Evolutionary conservation across 1,140 invertebrate species (phyloP), one percentile per base, ranked within the genome.

Genomic region (Cotesia glomerata): DNA sequence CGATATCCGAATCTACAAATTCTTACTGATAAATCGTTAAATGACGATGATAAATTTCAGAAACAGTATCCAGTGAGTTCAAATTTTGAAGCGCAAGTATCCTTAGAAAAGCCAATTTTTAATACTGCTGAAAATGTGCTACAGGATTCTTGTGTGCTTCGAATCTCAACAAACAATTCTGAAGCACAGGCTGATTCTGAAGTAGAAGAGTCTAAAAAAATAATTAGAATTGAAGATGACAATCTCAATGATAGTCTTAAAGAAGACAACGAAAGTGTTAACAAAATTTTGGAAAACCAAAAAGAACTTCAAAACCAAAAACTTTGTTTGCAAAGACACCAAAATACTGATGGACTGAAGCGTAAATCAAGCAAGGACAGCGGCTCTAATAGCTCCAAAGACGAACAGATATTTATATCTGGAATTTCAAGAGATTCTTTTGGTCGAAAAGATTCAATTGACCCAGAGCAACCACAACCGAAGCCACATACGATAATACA

Each of bases 361-460:
- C 72, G 80, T 5, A 83, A 83, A 36, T 82, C 80, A 1, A 84
- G 83, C 59, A 83, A 82, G 14, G 83, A 84, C 54, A 82, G 82
- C 18, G 82, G 81, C 32, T 82, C 80, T 3, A 81, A 81, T 36
- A 83, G 80, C 18, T 83, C 81, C 1, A 84, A 80, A 39, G 83
- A 84, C n/a, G 82, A 83, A 51, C 77, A 77, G 36, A 75, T 80
- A 9, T 26, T 74, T 8, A 76, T 78, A 1, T 74, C 79, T 7
- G 75, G 51, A 14, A 70, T 77, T 14, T 14, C 73, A 13, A 72
- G 75, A 0, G 76, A 79, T 5, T 77, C 71, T 45, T 13, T 13
- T 4, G 68, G 73, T 3, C 79, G 82, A 11, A 78, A 81, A 61
- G 77, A 74, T n/a, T 80, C 78, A 0, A 16, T 80, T 4, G 78